Conservation (phyloP, 2,797 vertebrate genomes). For the Dromococcyx pavoninus region DNA sequence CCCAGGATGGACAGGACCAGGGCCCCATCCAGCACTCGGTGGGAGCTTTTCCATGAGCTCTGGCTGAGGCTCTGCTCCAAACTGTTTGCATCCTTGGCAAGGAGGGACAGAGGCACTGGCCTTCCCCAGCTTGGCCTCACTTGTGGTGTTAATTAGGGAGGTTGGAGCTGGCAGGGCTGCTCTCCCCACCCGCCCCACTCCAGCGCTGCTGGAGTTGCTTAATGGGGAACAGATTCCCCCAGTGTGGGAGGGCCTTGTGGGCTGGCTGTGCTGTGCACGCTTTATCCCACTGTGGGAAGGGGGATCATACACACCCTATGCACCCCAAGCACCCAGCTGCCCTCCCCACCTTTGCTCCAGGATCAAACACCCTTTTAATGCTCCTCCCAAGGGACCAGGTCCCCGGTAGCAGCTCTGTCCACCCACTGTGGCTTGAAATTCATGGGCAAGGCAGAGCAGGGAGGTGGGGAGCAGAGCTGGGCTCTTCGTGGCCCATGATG, state of each 20-base stretch:
- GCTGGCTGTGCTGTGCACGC: background rate
- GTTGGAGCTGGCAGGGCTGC: conserved; percentile 36
- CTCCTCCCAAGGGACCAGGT: background rate
- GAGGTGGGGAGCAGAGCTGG: background rate
- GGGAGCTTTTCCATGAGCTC: background rate
- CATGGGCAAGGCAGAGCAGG: background rate
- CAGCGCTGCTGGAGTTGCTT: background rate
- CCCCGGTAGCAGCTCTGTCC: rapidly evolving
- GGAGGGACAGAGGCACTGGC: background rate
- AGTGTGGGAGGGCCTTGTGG: rapidly evolving
- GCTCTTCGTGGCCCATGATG: rapidly evolving
- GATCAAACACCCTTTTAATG: background rate
- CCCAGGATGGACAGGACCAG: rapidly evolving
- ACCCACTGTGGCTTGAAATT: background rate
- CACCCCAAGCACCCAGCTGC: background rate
- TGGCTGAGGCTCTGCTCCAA: conserved; percentile 8
- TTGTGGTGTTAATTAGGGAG: conserved; percentile 43
- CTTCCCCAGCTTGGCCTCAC: conserved; percentile 31
- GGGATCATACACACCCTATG: background rate
- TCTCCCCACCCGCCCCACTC: background rate
- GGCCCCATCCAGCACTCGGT: background rate
- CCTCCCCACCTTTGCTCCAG: background rate
- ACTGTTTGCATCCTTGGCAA: conserved; percentile 29
- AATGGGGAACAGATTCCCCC: conserved; percentile 47
- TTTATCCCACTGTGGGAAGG: rapidly evolving